Evolutionary conservation across 2,888 invertebrate genomes (phyloP), one percentile per base, ranked within the genome.

Genomic region (Caenorhabditis auriculariae): DNA sequence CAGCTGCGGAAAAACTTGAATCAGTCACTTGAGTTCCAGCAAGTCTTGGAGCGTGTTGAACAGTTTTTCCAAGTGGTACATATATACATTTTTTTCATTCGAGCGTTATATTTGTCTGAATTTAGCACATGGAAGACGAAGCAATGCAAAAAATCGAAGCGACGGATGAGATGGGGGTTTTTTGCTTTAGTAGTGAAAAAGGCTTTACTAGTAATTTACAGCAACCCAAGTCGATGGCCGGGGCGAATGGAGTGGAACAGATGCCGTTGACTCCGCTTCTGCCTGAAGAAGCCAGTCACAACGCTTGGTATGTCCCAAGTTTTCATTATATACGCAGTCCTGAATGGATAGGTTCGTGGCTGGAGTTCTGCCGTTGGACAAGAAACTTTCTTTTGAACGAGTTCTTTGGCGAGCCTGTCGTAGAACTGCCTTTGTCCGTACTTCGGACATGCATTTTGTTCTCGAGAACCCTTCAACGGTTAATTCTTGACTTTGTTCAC

Each of bases 381-480:
- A 93, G 66, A 88, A 94, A 66, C 91, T 92, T 29, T 90, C 93
- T 9, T 96, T 96, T 84, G 95, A 95, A 85, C 87, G 94, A 29
- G 91, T 96, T 91, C 84, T 96, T 72, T 96, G 95, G 95, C 88
- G 95, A 74, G 94, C 93, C 27, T 95, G 94, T 81, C 87, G 95
- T 60, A 94, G 96, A 68, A 94, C 94, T 83, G 95, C 95, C 44
- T 96, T 95, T 84, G 86, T 96, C 47, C 87, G 92, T 29, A 92
- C 92, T 84, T 91, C 93, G 3, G 93, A 93, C 86, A 93, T 95
- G 75, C 90, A 91, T 76, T 88, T 90, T 37, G 89, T 91, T 0
- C 84, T 91, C 75, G 93, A 91, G 85, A 96, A 92, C 85, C 95
- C 90, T 43, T 88, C 90, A 28, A 91, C 92, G 76, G 93, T 93